Evolutionary conservation across 2,888 invertebrate species (phyloP), one percentile per base, ranked within the genome.

Genomic region (Coenonympha arcania): DNA sequence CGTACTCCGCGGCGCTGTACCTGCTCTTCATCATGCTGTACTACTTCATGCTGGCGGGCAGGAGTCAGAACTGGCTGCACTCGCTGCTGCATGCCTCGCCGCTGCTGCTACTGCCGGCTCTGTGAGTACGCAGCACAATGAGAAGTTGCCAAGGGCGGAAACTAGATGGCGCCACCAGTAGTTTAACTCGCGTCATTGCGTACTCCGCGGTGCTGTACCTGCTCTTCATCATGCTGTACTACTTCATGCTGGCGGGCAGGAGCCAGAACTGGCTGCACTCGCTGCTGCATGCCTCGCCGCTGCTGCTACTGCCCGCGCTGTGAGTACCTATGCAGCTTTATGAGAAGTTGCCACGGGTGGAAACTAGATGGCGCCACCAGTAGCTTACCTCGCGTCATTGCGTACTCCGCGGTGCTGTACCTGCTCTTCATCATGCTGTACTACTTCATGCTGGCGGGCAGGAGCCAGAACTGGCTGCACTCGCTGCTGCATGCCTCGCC

Each of bases 271-370:
- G 93, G 84, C 83, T 90, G 55, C 92, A 94, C 61, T 90, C 92
- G 52, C 68, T 95, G 48, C 81, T 93, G 56, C 94, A 94, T 73
- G 90, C 93, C 9, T 89, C 92, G 50, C 95, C 95, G 11, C 80
- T 96, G 46, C 76, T 96, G 19, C 83, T 94, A 46, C 91, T 96
- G 67, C 95, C 96, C 45, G 68, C 95, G 50, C 71, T 96, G 96
- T 97, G 82, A 93, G 95, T 89, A 57, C 48, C n/a, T n/a, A n/a
- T n/a, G 28, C 3, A 9, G 9, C 28, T n/a, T 28, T 11, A 2
- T n/a, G 2, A 3, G 11, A 11, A n/a, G 3, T 2, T 89, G 89
- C 36, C 94, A 94, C 72, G 93, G 69, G 90, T 91, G 42, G n/a
- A n/a, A n/a, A n/a, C n/a, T n/a, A n/a, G n/a, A n/a, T n/a, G n/a